These are phyloP conservation scores for Bradypodion pumilum DNA, from an alignment of 2,797 vertebrate genomes.

Conservation along the genomic window DNA sequence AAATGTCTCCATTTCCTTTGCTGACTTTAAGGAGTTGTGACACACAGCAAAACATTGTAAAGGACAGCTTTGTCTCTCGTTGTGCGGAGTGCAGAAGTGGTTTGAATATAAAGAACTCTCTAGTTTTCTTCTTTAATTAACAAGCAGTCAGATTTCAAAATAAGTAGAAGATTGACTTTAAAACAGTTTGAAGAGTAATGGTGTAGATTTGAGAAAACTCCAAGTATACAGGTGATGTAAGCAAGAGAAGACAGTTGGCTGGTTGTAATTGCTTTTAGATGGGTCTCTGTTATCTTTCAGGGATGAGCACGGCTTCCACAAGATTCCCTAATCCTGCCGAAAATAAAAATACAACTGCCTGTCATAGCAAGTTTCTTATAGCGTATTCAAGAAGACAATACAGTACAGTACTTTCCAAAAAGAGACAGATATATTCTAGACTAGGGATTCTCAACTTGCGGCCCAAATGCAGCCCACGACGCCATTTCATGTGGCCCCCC, in stretches of 20 bases:
- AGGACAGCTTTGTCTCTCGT: slow-evolving; percentile 28
- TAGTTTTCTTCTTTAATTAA: slow-evolving; percentile 21
- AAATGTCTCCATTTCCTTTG: slow-evolving; percentile 50
- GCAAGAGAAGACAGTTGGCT: slow-evolving; percentile 53
- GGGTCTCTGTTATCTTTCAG: slow-evolving; percentile 58
- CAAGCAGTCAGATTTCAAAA: slow-evolving; percentile 60
- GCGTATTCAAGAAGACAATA: neutral
- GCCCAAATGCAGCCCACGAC: too few species aligned
- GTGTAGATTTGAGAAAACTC: slow-evolving; percentile 60
- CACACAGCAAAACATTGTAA: slow-evolving; percentile 55
- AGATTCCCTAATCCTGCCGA: slow-evolving; percentile 76
- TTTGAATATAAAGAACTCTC: slow-evolving; percentile 49
- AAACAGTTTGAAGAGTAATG: slow-evolving; percentile 36
- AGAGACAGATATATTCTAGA: neutral
- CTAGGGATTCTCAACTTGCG: too few species aligned
- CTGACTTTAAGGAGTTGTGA: slow-evolving; percentile 39
- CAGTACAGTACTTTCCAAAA: neutral
- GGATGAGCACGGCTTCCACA: slow-evolving; percentile 74
- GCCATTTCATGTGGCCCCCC: too few species aligned
- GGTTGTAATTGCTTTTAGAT: slow-evolving; percentile 64
- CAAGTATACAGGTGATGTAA: slow-evolving; percentile 59
- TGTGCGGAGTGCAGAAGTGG: slow-evolving; percentile 25
- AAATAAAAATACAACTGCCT: slow-evolving; percentile 66
- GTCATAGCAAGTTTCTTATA: slow-evolving; percentile 37
- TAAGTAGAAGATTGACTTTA: slow-evolving; percentile 44